These are phyloP conservation scores for Anolis carolinensis DNA, from an alignment of 2,113 vertebrate genomes.

Conservation along the genomic window DNA sequence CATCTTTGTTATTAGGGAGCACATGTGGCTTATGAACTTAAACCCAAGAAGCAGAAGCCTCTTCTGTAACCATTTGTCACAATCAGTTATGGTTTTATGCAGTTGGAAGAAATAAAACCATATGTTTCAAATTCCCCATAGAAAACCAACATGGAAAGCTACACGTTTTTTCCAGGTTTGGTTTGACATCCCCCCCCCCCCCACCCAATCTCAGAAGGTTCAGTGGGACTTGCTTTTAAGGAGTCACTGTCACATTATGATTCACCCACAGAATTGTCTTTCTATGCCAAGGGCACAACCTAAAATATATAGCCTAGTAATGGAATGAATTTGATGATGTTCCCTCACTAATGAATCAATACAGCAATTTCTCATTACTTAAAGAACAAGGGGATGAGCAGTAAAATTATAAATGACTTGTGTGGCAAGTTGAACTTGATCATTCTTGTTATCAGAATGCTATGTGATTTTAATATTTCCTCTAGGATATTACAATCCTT, in stretches of 20 bases:
- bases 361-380: not conserved
- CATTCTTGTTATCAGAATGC: no score
- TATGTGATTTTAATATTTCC: no score
- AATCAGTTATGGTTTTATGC: slow-evolving; percentile 11
- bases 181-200: not conserved
- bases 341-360: not conserved
- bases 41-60: not conserved
- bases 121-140: not conserved
- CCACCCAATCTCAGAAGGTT: no score
- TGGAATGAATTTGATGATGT: not conserved
- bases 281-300: not conserved
- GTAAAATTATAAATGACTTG: not conserved
- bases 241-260: not conserved
- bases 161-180: not conserved
- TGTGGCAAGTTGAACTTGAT: not conserved
- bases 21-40: accelerated
- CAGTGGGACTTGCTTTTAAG: not conserved
- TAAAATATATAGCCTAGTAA: not conserved
- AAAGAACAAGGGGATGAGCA: not conserved
- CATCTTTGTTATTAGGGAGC: slow-evolving; percentile 3
- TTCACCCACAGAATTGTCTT: not conserved
- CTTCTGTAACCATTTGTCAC: slow-evolving; percentile 12
- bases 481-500: no score
- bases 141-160: not conserved
- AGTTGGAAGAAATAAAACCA: not conserved